Evolutionary conservation across 2,797 vertebrate genomes (phyloP).

Genomic region (Hapalemur alaotrensis): DNA sequence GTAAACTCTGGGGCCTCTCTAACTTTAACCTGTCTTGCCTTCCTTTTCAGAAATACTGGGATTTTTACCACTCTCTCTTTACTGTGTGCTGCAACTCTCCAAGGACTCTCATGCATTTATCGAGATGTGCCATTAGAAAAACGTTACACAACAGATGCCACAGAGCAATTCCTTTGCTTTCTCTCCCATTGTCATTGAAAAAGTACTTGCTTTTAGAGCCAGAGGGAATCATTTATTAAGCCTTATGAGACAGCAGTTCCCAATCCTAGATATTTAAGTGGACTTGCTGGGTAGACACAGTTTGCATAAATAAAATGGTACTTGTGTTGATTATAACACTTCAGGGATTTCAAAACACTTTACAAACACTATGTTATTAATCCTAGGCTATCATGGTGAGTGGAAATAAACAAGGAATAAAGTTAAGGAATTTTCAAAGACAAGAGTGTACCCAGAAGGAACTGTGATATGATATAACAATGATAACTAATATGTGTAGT

Average conservation of each 20-base stretch:
- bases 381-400: neutral
- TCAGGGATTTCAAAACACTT: constrained; percentile 64
- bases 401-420: neutral
- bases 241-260: constrained; percentile 47
- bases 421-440: constrained; percentile 46
- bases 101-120: constrained; percentile 93
- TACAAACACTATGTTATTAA: constrained; percentile 45
- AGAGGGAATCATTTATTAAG: constrained; percentile 89
- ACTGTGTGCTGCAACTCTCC: constrained; percentile 90
- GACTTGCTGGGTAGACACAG: constrained; percentile 44
- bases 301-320: constrained; percentile 67
- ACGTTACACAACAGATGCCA: constrained; percentile 85
- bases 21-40: neutral
- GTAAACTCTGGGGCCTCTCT: neutral
- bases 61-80: constrained; percentile 95
- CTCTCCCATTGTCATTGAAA: constrained; percentile 89
- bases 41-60: constrained; percentile 87
- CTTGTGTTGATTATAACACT: constrained; percentile 61
- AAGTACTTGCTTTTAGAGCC: constrained; percentile 92
- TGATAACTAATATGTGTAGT: neutral
- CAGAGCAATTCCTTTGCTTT: constrained; percentile 84
- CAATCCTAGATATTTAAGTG: constrained; percentile 46
- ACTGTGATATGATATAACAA: neutral
- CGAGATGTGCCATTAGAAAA: constrained; percentile 90
- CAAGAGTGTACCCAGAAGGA: neutral